Evolutionary conservation across 2,113 vertebrate species (phyloP), one percentile per base, ranked within the genome.

Genomic region (Otolemur garnettii): DNA sequence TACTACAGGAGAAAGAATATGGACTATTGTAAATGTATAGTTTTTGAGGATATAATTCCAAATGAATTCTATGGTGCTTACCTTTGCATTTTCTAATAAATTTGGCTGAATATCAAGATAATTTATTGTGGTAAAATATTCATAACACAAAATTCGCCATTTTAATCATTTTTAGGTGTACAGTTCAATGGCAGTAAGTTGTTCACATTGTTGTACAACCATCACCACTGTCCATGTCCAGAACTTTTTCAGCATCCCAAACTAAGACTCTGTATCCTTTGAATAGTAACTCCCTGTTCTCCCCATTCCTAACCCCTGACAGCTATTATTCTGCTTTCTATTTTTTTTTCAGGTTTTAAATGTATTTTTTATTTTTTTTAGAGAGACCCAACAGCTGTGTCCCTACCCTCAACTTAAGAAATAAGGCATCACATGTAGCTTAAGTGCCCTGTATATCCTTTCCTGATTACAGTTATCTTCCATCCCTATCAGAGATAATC

Each of bases 391-490:
- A 45, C 11, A 84, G 60, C 55, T 86, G 22, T 75, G 50, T 64
- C 19, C 55, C 33, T 19, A 85, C 4, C 17, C 7, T 45, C 4
- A 50, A 22, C 19, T 75, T 95, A 95, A 90, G 68, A 74, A 89
- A 92, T 30, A 74, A 87, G 74, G 17, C 42, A 57, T 79, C 79
- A 75, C 6, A 64, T 68, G 10, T 64, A 94, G 69, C 62, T 87
- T 12, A 57, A 84, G 64, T 69, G 57, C 69, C 69, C 87, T 83
- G 4, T 64, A 42, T 33, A 84, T 42, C 64, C 62, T 83, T 92
- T 77, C 62, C 77, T 96, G 88, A 96, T 84, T 95, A 59, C 30
- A 72, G 78, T 74, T 35, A 79, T 80, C 59, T 79, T 92, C 75
- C 22, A 80, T 53, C 57, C 28, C n/a, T 19, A 85, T 81, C 62